phyloP scores from a whole-genome alignment of 2,888 invertebrate species.

The Athalia circularis region DNA sequence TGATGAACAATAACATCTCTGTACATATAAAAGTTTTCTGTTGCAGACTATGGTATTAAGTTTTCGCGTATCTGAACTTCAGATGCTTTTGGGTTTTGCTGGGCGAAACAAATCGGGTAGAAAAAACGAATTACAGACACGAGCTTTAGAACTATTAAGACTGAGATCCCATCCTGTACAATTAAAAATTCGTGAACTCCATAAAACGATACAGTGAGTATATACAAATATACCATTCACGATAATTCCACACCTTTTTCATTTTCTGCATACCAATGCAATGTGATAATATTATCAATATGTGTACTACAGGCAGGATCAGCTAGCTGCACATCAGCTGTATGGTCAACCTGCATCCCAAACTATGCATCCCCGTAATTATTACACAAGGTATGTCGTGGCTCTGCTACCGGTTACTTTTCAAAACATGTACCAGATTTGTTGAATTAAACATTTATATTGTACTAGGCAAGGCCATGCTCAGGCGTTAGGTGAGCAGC shows the following conservation, averaged over 20 bases:
- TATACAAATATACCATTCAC: conserved; percentile 12
- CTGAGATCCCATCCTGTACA: conserved; percentile 79
- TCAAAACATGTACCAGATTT: neutral
- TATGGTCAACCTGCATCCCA: conserved; percentile 68
- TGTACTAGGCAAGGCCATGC: conserved; percentile 66
- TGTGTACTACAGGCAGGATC: conserved; percentile 67
- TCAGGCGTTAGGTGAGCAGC: conserved; percentile 66
- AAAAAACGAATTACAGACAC: conserved; percentile 86
- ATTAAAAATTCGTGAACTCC: conserved; percentile 81
- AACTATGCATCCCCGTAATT: conserved; percentile 70
- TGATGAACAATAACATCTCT: neutral
- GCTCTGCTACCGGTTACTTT: neutral
- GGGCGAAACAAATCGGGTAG: conserved; percentile 87
- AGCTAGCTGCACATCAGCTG: conserved; percentile 69
- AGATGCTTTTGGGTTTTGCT: conserved; percentile 87
- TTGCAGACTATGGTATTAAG: conserved; percentile 76
- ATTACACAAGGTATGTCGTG: conserved; percentile 61
- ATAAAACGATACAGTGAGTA: conserved; percentile 80
- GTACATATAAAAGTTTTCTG: conserved; percentile 46
- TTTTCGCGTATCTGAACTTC: conserved; percentile 90
- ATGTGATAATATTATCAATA: neutral
- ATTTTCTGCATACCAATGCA: neutral
- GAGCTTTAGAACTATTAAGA: conserved; percentile 84
- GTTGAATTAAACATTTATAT: neutral
- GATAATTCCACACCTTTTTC: neutral